Evolutionary conservation across 2,113 vertebrate species (phyloP).

Genomic region (Rhombomys opimus): DNA sequence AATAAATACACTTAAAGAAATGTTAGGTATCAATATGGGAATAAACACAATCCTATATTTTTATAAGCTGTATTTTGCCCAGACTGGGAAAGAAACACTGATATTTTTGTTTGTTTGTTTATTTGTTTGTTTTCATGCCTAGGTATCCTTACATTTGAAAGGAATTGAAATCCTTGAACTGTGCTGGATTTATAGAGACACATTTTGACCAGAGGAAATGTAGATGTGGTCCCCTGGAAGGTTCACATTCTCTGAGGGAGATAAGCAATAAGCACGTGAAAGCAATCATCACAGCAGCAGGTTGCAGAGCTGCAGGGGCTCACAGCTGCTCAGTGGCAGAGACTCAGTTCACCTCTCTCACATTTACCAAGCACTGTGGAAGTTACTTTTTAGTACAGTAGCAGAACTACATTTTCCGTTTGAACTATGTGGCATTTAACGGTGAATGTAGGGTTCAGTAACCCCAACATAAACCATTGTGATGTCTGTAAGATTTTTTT

Average conservation of each 20-base stretch:
- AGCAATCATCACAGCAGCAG: not conserved
- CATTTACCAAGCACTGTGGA: not conserved
- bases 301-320: not conserved
- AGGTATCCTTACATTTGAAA: not conserved
- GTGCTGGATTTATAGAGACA: not conserved
- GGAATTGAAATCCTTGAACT: not conserved
- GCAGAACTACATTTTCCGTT: not conserved
- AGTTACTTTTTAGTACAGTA: not conserved
- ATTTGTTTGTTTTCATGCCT: not conserved
- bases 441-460: not conserved
- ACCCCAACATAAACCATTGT: constrained; percentile 25
- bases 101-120: not conserved
- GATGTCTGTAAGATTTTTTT: constrained; percentile 7
- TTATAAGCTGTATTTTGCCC: not conserved
- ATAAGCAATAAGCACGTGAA: not conserved
- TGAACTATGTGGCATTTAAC: not conserved
- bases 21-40: not conserved
- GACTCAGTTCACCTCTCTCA: not conserved
- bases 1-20: not conserved
- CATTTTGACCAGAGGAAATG: not conserved
- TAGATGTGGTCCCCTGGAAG: not conserved
- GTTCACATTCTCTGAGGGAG: not conserved
- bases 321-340: not conserved
- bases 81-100: not conserved
- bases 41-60: not conserved